phyloP scores from a whole-genome alignment of 2,113 vertebrate genomes.

The Syngnathoides biaculeatus region DNA sequence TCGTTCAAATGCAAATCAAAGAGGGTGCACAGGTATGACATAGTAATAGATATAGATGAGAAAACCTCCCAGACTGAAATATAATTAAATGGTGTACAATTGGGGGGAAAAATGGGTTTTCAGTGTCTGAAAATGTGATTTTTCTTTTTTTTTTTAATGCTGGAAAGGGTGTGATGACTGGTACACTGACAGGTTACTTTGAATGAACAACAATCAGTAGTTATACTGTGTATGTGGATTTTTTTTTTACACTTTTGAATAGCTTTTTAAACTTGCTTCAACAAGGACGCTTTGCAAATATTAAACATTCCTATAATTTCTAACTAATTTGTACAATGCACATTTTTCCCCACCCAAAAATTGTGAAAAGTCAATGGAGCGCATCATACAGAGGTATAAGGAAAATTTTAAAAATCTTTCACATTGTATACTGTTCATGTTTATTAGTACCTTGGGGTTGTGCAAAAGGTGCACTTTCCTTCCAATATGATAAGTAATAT shows the following conservation, averaged over 20 bases:
- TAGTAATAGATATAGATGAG: slow-evolving; percentile 31
- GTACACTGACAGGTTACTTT: not conserved
- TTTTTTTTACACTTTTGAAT: not conserved
- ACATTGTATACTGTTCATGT: too few species aligned
- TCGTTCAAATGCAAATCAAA: slow-evolving; percentile 70
- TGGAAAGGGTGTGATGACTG: not conserved
- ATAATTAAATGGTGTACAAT: slow-evolving; percentile 48
- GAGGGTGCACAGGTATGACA: slow-evolving; percentile 32
- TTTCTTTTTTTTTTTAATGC: not conserved
- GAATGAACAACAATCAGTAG: not conserved
- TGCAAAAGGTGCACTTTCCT: too few species aligned
- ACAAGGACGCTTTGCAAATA: not conserved
- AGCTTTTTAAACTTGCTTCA: not conserved
- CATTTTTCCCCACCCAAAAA: too few species aligned
- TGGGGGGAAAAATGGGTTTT: slow-evolving; percentile 18
- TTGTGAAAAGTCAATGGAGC: too few species aligned
- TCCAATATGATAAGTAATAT: too few species aligned
- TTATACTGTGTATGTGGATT: not conserved
- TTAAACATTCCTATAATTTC: not conserved
- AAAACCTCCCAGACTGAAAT: slow-evolving; percentile 34
- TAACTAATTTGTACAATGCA: too few species aligned
- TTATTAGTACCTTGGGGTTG: too few species aligned
- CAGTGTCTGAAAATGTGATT: not conserved
- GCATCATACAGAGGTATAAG: too few species aligned
- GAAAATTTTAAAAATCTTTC: too few species aligned